Evolutionary conservation across 2,797 vertebrate species (phyloP), one percentile per base, ranked within the genome.

Genomic region (Acanthornis magna): DNA sequence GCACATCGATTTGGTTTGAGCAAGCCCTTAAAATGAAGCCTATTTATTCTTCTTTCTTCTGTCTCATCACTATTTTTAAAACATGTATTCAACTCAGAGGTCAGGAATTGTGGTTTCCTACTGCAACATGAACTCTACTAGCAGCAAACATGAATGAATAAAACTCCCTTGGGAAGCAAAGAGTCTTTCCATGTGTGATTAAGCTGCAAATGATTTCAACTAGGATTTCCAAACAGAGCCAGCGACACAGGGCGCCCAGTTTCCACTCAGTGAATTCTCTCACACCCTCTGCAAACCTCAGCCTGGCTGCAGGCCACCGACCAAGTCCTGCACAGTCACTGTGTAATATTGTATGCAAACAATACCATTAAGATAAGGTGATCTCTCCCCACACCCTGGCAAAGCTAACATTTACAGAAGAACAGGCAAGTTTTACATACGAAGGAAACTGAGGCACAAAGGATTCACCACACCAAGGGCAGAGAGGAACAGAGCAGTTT

Each of bases 141-240:
- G 73, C 55, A 95, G 63, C 82, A 85, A 93, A 81, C 57, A 53
- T 73, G 79, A 95, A 93, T 90, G 91, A 92, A 67, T 53, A 75
- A 65, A 91, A 57, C 73, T 92, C 91, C 76, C 55, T 36, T 36
- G 83, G 80, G 94, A 94, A 47, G 34, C 26, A 29, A 58, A 65
- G 25, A 88, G 2, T 27, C 40, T 74, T 95, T 79, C 53, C n/a
- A 23, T 20, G 11, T 68, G 47, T 51, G 83, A 95, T 86, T 82
- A 77, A 66, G 58, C 73, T 42, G 67, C 32, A 75, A 88, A 86
- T 82, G 6, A 73, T 54, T 90, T 66, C 63, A 85, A 32, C 29
- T 22, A 81, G 66, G 53, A 88, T 57, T 92, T 91, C 89, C 62
- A 76, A 89, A 47, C 2, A 6, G 26, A 84, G 40, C 21, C 79